phyloP scores from a whole-genome alignment of 2,797 vertebrate genomes.

The Onychomys torridus region DNA sequence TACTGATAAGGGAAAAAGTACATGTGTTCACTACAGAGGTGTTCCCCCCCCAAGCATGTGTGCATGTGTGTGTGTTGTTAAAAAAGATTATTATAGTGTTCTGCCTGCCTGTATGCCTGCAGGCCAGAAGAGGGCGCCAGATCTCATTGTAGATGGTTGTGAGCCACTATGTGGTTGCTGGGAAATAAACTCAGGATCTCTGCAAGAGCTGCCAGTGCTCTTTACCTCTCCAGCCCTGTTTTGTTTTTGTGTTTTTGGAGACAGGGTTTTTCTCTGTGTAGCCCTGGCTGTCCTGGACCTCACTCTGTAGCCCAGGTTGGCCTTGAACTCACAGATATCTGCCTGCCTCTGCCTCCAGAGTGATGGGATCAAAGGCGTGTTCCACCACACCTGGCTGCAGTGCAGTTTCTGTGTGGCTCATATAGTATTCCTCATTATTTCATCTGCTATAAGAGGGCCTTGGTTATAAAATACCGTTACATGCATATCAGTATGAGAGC shows the following conservation, averaged over 20 bases:
- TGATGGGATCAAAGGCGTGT: neutral
- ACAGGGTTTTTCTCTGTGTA: neutral
- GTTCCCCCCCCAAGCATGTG: too few species aligned
- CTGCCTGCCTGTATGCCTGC: neutral
- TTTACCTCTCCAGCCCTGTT: neutral
- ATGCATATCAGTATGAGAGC: conserved; percentile 21
- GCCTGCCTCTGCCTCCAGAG: neutral
- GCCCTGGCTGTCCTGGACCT: neutral
- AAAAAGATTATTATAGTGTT: neutral
- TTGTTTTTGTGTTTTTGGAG: neutral
- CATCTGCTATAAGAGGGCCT: conserved; percentile 10
- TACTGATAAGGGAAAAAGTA: neutral
- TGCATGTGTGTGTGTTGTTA: neutral
- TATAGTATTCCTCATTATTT: neutral
- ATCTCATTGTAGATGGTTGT: neutral
- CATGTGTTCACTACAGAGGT: neutral
- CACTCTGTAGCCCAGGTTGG: neutral
- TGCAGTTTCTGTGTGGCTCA: neutral
- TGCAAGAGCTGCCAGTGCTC: neutral
- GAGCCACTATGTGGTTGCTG: neutral
- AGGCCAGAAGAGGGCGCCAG: neutral
- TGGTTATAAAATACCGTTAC: conserved; percentile 47
- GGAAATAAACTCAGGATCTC: neutral
- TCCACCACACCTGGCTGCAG: neutral
- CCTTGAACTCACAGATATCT: neutral